Conservation (phyloP, 2,113 vertebrate species). For the Semicossyphus pulcher region DNA sequence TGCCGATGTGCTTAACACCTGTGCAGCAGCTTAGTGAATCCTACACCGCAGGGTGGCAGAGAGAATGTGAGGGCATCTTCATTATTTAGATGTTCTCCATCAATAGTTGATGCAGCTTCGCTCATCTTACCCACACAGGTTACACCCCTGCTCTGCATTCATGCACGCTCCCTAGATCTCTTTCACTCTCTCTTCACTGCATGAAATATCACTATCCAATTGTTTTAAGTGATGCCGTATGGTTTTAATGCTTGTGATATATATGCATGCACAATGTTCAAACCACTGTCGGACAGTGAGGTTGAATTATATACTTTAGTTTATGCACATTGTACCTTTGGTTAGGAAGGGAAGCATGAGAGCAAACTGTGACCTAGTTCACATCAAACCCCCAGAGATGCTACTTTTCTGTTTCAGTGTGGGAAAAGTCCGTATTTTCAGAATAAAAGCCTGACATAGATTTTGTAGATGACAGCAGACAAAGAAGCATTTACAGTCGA, state of each 20-base stretch:
- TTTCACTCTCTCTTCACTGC: constrained; percentile 48
- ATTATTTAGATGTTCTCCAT: constrained; percentile 78
- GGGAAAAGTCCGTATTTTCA: background rate
- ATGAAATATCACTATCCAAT: background rate
- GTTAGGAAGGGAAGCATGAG: background rate
- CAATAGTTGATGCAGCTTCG: constrained; percentile 74
- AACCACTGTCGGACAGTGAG: background rate
- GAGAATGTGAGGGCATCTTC: constrained; percentile 60
- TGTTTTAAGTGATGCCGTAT: background rate
- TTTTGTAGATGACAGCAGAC: background rate
- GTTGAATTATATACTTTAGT: background rate
- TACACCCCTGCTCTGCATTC: background rate
- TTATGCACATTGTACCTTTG: background rate
- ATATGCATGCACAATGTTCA: too few species aligned
- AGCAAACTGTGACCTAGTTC: constrained; percentile 1
- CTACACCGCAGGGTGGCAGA: constrained; percentile 50
- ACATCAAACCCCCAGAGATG: constrained; percentile 3
- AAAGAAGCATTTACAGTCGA: background rate
- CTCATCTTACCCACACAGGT: constrained; percentile 66
- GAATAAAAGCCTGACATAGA: background rate
- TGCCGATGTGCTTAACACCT: background rate
- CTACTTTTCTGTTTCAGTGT: background rate
- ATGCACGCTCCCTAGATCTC: constrained; percentile 6
- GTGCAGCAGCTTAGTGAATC: constrained; percentile 40
- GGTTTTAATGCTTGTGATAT: background rate